Evolutionary conservation across 2,888 invertebrate genomes (phyloP), one percentile per base, ranked within the genome.

Genomic region (Drepanosiphum platanoidis): DNA sequence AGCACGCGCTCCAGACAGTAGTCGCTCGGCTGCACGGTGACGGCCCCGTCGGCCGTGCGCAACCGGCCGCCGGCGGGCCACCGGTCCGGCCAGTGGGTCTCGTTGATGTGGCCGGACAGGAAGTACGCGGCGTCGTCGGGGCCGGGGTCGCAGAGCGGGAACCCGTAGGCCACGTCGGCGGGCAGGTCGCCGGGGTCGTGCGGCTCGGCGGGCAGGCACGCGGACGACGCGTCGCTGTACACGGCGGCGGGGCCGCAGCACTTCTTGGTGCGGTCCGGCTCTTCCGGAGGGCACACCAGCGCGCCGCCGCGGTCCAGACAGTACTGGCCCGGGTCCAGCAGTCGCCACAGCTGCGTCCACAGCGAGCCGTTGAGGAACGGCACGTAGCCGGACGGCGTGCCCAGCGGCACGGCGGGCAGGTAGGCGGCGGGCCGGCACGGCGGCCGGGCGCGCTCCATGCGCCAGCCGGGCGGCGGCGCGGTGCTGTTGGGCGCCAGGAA

Each of bases 191-290:
- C 75, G 58, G 71, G 11, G 58, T 68, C 78, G 66, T 75, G 81
- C 68, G 58, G 36, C 8, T 88, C 88, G 22, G 88, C 87, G 0
- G 74, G 15, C 88, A 89, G 90, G 89, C 91, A 93, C 87, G 90
- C 91, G 89, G 89, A 91, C 88, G 90, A 91, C 86, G 88, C 90
- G 89, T 92, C 92, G 89, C 92, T 92, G 88, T 92, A 95, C 79
- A 91, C 92, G 13, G 92, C 92, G 77, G 92, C 91, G 79, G 91
- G 91, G 4, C 93, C 93, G 89, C 96, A 96, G 89, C 96, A 96
- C 90, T 95, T 94, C n/a, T 83, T 86, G 78, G 87, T 86, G 64
- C 42, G 80, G 30, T 88, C 88, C 75, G 89, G 89, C 58, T 90
- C 88, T 9, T 86, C 86, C 27, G 71, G 86, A 27, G 90, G 88